These are phyloP conservation scores for Andricus quercusramuli DNA, from an alignment of 2,888 invertebrate species.

Conservation along the genomic window DNA sequence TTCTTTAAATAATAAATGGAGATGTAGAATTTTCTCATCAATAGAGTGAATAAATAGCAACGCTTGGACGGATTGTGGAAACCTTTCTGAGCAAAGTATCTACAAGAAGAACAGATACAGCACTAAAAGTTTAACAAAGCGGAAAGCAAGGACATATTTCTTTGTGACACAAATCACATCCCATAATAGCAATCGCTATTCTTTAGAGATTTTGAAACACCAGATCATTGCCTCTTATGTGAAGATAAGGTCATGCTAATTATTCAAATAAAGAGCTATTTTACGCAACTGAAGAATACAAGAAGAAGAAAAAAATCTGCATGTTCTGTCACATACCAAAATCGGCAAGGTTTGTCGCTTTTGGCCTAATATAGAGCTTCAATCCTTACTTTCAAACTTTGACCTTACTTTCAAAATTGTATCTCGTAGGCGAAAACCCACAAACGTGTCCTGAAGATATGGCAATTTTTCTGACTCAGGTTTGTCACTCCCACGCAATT, in stretches of 20 bases:
- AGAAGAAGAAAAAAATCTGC: not conserved
- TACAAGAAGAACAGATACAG: slow-evolving; percentile 30
- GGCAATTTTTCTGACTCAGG: slow-evolving; percentile 19
- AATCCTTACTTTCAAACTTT: not conserved
- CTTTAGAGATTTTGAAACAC: not conserved
- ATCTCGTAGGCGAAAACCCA: slow-evolving; percentile 35
- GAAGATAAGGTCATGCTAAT: not conserved
- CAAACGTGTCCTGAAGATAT: slow-evolving; percentile 37
- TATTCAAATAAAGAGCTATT: not conserved
- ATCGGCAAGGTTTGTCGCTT: slow-evolving; percentile 23
- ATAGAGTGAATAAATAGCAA: slow-evolving; percentile 25
- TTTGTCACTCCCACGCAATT: slow-evolving; percentile 26
- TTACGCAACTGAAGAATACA: no score
- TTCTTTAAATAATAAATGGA: not conserved
- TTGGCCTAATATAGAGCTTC: slow-evolving; percentile 27
- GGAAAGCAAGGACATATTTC: slow-evolving; percentile 36
- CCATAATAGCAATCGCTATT: not conserved
- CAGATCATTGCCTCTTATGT: not conserved
- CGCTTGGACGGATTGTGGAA: slow-evolving; percentile 17
- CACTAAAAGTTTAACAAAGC: slow-evolving; percentile 38
- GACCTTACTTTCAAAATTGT: slow-evolving; percentile 36
- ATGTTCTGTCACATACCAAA: not conserved
- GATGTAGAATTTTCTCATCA: not conserved
- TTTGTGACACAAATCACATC: slow-evolving; percentile 25
- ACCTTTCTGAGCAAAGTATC: slow-evolving; percentile 16